These are phyloP conservation scores for Clamator glandarius DNA, from an alignment of 2,797 vertebrate genomes.

Conservation along the genomic window DNA sequence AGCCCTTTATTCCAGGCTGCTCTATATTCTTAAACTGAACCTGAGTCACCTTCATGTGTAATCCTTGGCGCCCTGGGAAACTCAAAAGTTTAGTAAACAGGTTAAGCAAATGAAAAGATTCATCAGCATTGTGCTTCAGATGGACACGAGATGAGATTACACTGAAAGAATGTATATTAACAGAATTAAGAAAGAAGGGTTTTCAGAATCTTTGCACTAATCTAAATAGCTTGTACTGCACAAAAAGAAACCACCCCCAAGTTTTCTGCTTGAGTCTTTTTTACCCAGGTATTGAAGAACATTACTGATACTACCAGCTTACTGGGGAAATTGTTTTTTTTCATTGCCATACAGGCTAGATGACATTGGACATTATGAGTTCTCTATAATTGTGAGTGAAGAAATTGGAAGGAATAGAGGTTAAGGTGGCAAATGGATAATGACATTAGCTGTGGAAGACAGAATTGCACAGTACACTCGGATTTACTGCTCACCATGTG, in stretches of 20 bases:
- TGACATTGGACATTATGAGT: not conserved
- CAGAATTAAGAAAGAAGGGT: not conserved
- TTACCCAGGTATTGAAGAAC: not conserved
- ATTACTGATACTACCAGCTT: not conserved
- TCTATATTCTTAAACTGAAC: constrained; percentile 36
- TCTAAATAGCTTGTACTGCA: not conserved
- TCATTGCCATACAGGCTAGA: not conserved
- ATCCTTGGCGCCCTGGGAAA: not conserved
- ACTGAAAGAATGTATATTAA: not conserved
- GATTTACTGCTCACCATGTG: not conserved
- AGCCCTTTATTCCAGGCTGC: constrained; percentile 39
- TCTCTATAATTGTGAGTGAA: not conserved
- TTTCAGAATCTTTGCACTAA: not conserved
- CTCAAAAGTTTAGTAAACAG: constrained; percentile 21
- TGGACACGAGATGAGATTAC: constrained; percentile 9
- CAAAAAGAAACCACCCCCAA: not conserved
- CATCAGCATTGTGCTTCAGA: constrained; percentile 28
- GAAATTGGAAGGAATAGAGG: not conserved
- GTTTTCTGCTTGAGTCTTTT: not conserved
- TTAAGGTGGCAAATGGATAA: not conserved
- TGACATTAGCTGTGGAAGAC: not conserved
- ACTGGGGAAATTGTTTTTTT: not conserved
- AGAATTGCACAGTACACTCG: not conserved
- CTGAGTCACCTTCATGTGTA: constrained; percentile 57
- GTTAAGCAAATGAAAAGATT: constrained; percentile 47